A percentile compares a stretch with the other conserved stretches of the same genome.
Conservation (phyloP, 1,140 invertebrate species). For the Ctenoplectra terminalis region DNA sequence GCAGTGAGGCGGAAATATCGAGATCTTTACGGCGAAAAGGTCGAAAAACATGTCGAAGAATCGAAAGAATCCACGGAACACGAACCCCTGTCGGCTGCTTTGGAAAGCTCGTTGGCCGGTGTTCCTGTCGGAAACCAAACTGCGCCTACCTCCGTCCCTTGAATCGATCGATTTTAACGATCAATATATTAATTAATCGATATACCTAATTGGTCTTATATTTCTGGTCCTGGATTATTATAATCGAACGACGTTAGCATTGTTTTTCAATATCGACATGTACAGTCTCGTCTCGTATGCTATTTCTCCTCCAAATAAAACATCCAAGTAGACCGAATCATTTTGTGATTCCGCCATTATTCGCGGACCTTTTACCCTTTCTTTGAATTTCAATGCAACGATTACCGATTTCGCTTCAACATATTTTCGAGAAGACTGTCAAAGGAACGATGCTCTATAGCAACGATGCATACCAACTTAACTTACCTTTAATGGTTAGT, state of each 20-base stretch:
- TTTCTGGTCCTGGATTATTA: background rate
- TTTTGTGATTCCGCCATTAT: conserved; percentile 38
- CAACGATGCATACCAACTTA: conserved; percentile 53
- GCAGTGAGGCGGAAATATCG: conserved; percentile 94
- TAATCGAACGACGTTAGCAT: background rate
- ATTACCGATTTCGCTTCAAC: conserved; percentile 52
- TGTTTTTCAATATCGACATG: conserved; percentile 10
- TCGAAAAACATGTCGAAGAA: conserved; percentile 84
- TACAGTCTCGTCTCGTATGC: conserved; percentile 11
- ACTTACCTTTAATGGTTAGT: conserved; percentile 72
- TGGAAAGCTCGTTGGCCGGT: conserved; percentile 57
- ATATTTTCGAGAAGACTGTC: conserved; percentile 70
- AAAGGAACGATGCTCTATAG: conserved; percentile 66
- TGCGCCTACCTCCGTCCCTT: background rate
- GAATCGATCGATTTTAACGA: background rate
- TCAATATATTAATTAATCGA: too few relatives aligned
- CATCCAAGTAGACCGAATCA: conserved; percentile 17
- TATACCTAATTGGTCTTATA: background rate
- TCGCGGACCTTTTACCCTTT: conserved; percentile 30
- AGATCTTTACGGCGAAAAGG: conserved; percentile 88
- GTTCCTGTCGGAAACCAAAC: background rate
- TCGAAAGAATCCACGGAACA: conserved; percentile 75
- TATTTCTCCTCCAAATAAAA: conserved; percentile 60
- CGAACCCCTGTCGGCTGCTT: conserved; percentile 63
- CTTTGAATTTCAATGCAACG: conserved; percentile 59